Evolutionary conservation across 2,888 invertebrate genomes (phyloP).

Genomic region (Oscheius sp.): DNA sequence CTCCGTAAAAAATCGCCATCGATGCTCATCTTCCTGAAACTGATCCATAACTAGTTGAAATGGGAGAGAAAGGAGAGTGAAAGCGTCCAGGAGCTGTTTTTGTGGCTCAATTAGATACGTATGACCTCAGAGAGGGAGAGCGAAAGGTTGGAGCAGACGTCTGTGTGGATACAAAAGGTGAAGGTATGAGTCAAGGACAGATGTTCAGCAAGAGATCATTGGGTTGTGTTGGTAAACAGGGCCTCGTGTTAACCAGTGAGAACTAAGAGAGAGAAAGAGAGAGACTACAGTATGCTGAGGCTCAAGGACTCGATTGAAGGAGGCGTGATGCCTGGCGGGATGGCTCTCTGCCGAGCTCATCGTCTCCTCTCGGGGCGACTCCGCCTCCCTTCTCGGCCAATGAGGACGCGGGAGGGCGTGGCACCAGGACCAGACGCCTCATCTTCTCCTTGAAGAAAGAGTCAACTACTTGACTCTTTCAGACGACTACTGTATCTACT

Average conservation of each 20-base stretch:
- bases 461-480: background rate
- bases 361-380: conserved; percentile 28
- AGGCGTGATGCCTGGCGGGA: conserved; percentile 31
- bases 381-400: conserved; percentile 25
- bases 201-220: conserved; percentile 3
- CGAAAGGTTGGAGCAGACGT: conserved; percentile 17
- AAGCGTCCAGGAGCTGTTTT: background rate
- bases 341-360: conserved; percentile 29
- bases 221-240: background rate
- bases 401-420: conserved; percentile 17
- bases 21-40: conserved; percentile 59
- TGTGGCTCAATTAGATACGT: conserved; percentile 2
- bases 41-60: background rate
- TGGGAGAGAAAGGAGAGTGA: conserved; percentile 3
- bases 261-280: background rate
- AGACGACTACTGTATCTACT: background rate
- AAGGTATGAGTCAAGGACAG: conserved; percentile 6
- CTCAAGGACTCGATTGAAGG: background rate
- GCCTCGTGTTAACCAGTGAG: too few species aligned
- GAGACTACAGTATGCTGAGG: conserved; percentile 19
- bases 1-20: conserved; percentile 65
- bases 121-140: conserved; percentile 18
- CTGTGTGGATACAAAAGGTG: background rate
- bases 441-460: conserved; percentile 10
- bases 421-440: conserved; percentile 23